Conservation (phyloP, 2,888 invertebrate genomes). For the Rhagophthalmus giganteus region DNA sequence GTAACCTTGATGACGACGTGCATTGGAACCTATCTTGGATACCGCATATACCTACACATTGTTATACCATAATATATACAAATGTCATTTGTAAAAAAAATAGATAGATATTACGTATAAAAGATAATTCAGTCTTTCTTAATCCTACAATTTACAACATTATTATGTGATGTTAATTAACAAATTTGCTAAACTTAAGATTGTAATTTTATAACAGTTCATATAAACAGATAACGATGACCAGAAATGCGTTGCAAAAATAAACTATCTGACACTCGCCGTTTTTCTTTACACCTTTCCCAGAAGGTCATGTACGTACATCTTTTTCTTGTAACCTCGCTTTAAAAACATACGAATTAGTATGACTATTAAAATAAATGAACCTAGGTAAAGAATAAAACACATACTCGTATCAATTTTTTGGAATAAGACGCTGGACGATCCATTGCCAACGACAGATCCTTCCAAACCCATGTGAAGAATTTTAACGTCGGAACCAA, state of each 20-base stretch:
- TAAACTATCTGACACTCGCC: conserved; percentile 28
- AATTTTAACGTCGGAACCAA: conserved; percentile 50
- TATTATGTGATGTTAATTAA: conserved; percentile 25
- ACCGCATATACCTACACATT: too few relatives aligned
- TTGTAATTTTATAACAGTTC: conserved; percentile 17
- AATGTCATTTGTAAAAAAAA: conserved; percentile 14
- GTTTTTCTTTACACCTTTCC: conserved; percentile 64
- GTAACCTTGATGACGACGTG: too few relatives aligned
- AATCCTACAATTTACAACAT: conserved; percentile 23
- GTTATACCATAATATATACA: conserved; percentile 14
- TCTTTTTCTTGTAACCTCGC: conserved; percentile 73
- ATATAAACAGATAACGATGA: conserved; percentile 11
- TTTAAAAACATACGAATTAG: conserved; percentile 69
- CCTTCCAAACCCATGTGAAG: conserved; percentile 45
- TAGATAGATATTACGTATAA: conserved; percentile 11
- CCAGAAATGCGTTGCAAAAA: conserved; percentile 39
- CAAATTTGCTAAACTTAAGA: conserved; percentile 19
- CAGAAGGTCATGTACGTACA: conserved; percentile 69
- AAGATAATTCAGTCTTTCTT: conserved; percentile 22
- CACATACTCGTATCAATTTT: conserved; percentile 53
- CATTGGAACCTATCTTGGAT: too few relatives aligned
- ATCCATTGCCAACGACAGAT: conserved; percentile 24
- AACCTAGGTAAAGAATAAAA: conserved; percentile 59
- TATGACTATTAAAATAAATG: conserved; percentile 73
- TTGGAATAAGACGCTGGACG: conserved; percentile 39